phyloP scores from a whole-genome alignment of 2,888 invertebrate genomes.

The Melipona beecheii region DNA sequence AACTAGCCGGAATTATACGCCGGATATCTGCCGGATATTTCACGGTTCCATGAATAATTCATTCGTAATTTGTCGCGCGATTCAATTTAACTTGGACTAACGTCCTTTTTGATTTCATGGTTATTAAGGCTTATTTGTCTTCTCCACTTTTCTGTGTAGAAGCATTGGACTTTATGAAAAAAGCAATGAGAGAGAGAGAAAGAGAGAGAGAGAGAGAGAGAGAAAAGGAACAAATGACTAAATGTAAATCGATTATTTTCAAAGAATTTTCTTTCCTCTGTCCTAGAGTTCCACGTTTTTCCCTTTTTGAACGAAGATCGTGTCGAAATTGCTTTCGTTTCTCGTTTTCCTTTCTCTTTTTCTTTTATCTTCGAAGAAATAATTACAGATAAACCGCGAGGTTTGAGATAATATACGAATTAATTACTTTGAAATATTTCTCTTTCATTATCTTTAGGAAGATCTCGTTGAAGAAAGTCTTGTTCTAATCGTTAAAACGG shows the following conservation, averaged over 20 bases:
- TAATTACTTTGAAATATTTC: too few species aligned
- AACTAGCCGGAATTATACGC: conserved; percentile 41
- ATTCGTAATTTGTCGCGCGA: conserved; percentile 57
- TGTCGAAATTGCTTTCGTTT: too few species aligned
- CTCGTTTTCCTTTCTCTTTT: too few species aligned
- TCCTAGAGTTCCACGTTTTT: neutral
- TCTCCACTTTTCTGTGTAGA: neutral
- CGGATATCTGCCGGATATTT: conserved; percentile 53
- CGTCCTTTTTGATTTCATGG: conserved; percentile 35
- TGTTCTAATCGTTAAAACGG: too few species aligned
- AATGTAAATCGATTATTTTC: neutral
- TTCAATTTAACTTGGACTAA: conserved; percentile 59
- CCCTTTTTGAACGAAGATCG: too few species aligned
- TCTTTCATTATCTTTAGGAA: too few species aligned
- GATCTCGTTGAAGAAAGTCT: too few species aligned
- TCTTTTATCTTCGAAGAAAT: too few species aligned
- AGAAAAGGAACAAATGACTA: too few species aligned
- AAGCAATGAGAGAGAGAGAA: neutral
- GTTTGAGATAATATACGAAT: too few species aligned
- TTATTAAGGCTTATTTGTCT: conserved; percentile 10
- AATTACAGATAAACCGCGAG: too few species aligned
- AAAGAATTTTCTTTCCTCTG: too few species aligned
- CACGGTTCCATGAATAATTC: conserved; percentile 60
- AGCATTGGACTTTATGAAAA: neutral
- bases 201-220: fast-evolving